Percentiles rank a stretch among this genome's conserved stretches.
These are phyloP conservation scores for Neoscelio sp. DNA, from an alignment of 2,888 invertebrate species.

Conservation along the genomic window DNA sequence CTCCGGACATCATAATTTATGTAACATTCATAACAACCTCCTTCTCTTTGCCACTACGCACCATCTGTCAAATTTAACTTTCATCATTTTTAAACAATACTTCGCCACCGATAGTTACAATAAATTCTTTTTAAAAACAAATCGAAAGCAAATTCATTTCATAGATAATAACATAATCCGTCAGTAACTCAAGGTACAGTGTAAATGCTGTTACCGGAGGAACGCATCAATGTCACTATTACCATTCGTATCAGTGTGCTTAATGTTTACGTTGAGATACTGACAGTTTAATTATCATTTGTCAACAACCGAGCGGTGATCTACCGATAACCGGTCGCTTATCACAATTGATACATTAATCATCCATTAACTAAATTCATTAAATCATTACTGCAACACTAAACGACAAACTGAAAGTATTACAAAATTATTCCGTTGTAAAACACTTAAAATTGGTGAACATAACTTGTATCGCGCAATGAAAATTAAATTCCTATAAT, in stretches of 20 bases:
- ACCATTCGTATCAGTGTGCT: conserved; percentile 36
- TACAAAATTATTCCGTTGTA: too few species aligned
- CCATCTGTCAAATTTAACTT: conserved; percentile 11
- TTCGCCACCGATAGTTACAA: too few species aligned
- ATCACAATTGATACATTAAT: conserved; percentile 51
- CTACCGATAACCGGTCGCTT: conserved; percentile 45
- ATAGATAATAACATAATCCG: conserved; percentile 41
- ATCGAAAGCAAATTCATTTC: background rate
- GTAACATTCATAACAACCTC: too few species aligned
- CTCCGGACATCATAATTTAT: too few species aligned
- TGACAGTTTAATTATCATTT: conserved; percentile 61
- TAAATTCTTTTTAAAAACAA: background rate
- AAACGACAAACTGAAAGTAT: background rate
- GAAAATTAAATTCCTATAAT: too few species aligned
- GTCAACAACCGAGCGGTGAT: conserved; percentile 39
- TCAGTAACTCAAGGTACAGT: conserved; percentile 29
- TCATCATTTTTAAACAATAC: too few species aligned
- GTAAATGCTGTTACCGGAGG: conserved; percentile 30
- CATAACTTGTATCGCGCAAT: too few species aligned
- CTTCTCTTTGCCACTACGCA: background rate
- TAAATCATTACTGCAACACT: conserved; percentile 6
- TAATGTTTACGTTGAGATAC: conserved; percentile 49
- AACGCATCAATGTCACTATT: conserved; percentile 52
- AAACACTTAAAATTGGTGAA: too few species aligned
- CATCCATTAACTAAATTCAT: conserved; percentile 43